Base-by-base conservation (phyloP, 2,797 vertebrate species). In the Nasua narica region DNA sequence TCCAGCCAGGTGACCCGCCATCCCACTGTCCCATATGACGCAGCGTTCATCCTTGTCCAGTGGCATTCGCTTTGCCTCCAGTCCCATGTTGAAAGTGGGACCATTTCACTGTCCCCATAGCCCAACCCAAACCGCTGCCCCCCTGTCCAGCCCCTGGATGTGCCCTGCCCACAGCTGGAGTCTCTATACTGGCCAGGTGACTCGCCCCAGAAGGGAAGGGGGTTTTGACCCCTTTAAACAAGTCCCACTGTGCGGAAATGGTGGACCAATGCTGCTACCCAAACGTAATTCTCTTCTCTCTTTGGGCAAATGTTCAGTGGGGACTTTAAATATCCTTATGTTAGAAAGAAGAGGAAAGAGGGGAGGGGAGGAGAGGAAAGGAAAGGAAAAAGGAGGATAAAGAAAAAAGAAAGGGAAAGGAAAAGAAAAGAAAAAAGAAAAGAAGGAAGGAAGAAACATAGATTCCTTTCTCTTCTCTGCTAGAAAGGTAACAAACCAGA, bases 21-120 rank as follows among this genome's bases (percentile, higher is more conserved):
- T 50, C 70, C 70, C 58, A 35, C 19, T 12, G 13, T 3, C 9
- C 18, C 14, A 0, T 69, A 0, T n/a, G 46, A 4, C 5, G 2
- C 32, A 25, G 32, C 0, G 13, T 29, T 54, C 4, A 9, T 2
- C 9, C 6, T 18, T 16, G 40, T 32, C 48, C 79, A 32, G 0
- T 3, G 12, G 21, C 35, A 3, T 25, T 27, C 5, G 29, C 23
- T 65, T 54, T 18, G n/a, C n/a, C 48, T 52, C 60, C 69, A 37
- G 25, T 0, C 37, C 11, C 13, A 4, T 18, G 13, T 18, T n/a
- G 25, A 58, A 81, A 60, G 27, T 15, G 19, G 27, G 27, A 60
- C n/a, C 11, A 11, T 81, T 16, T 79, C 12, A 13, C 8, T 16
- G 19, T 27, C 29, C n/a, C 21, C 15, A 16, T 0, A 54, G 54